phyloP scores from a whole-genome alignment of 2,113 vertebrate species.

The Mastomys coucha region DNA sequence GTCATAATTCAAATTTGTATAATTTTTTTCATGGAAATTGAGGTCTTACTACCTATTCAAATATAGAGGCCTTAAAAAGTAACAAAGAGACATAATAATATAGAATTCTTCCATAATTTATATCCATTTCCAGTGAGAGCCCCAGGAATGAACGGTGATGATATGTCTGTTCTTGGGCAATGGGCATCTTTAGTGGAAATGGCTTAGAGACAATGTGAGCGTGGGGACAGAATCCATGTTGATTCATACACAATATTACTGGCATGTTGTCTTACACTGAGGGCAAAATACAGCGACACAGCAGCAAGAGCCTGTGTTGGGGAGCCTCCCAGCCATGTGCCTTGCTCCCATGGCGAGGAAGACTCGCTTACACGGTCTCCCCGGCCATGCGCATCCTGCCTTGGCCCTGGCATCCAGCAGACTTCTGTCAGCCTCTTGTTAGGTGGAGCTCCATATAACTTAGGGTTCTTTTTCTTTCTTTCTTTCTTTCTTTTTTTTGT shows the following conservation, averaged over 20 bases:
- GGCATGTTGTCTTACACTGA: background rate
- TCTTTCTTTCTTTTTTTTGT: too few relatives aligned
- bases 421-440: background rate
- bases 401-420: background rate
- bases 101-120: conserved; percentile 52
- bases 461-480: background rate
- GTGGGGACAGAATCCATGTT: background rate
- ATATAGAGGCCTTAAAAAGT: conserved; percentile 31
- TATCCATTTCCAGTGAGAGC: background rate
- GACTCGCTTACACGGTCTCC: background rate
- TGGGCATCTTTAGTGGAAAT: background rate
- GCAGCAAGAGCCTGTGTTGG: rapidly evolving
- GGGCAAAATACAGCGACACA: rapidly evolving
- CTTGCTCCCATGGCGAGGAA: background rate
- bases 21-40: conserved; percentile 33
- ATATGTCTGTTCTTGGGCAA: background rate
- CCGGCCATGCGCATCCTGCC: background rate
- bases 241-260: background rate
- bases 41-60: conserved; percentile 28
- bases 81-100: background rate
- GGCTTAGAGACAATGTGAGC: background rate
- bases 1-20: background rate
- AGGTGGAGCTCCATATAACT: background rate
- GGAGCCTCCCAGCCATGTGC: rapidly evolving
- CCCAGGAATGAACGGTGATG: background rate